Evolutionary conservation across 1,140 invertebrate species (phyloP), one percentile per base, ranked within the genome.

Genomic region (Phthorimaea operculella): DNA sequence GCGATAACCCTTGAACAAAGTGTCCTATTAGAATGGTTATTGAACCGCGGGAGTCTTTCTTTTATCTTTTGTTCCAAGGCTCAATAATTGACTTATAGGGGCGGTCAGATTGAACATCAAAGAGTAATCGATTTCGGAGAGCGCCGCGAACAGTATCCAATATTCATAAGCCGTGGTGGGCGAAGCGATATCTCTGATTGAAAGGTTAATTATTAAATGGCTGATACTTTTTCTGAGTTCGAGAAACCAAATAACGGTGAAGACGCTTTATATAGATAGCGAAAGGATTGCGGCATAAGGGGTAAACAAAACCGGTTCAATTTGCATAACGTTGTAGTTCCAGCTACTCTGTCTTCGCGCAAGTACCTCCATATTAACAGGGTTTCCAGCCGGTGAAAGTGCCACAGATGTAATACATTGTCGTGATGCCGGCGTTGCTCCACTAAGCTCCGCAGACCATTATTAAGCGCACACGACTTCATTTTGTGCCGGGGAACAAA

Each of bases 161-260:
- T 47, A 47, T 47, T 47, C 44, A 47, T 14, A 47, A 15, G 44
- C 44, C 36, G 36, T 12, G 21, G 39, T 42, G 39, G 44, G 44
- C 16, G 44, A 47, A 9, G 12, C 15, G 44, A 47, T 47, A 47
- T 17, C 44, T 47, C 16, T 47, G 44, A 47, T 47, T 47, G 44
- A 47, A 47, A 47, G 11, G 16, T 47, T 47, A 47, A 47, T 47
- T 47, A 47, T 47, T 47, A 47, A 47, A n/a, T 15, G 15, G n/a
- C 15, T 15, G 15, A 47, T 47, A 47, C 15, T 47, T 47, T 47
- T 16, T 47, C 16, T n/a, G 21, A 28, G 21, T 6, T 28, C 21
- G 21, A 28, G 21, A 6, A 28, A 28, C 21, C 21, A 28, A 28
- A 28, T 4, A 28, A 28, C 21, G 21, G 2, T 28, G 21, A 28